Evolutionary conservation across 2,888 invertebrate species (phyloP).

Genomic region (Acleris laterana): DNA sequence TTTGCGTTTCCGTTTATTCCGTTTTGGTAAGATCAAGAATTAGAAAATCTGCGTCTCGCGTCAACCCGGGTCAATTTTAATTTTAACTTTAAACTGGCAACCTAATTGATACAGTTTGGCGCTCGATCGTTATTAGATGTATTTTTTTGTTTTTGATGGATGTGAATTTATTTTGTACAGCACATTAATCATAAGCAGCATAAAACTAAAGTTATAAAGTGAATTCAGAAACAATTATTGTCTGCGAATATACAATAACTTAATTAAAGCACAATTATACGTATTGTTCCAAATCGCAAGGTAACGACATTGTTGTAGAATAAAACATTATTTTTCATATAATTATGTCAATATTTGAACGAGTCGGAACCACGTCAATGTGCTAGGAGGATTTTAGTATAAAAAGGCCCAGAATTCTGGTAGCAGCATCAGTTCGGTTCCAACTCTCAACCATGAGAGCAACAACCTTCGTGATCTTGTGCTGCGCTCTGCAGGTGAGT

Average conservation of each 20-base stretch:
- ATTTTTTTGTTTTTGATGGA: no score
- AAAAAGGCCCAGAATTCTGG: slow-evolving; percentile 53
- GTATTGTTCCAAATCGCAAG: slow-evolving; percentile 61
- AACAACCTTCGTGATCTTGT: slow-evolving; percentile 76
- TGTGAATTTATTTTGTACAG: no score
- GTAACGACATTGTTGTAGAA: slow-evolving; percentile 54
- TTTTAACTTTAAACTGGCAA: no score
- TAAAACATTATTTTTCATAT: slow-evolving; percentile 51
- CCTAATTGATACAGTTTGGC: no score
- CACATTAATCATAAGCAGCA: no score
- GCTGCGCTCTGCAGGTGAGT: slow-evolving; percentile 77
- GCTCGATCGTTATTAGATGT: no score
- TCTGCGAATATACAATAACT: slow-evolving; percentile 46
- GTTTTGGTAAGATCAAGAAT: no score
- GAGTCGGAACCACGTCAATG: slow-evolving; percentile 45
- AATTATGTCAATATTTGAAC: slow-evolving; percentile 59
- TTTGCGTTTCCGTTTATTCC: no score
- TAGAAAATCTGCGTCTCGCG: no score
- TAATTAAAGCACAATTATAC: slow-evolving; percentile 57
- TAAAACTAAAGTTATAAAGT: no score
- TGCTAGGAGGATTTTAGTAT: slow-evolving; percentile 53
- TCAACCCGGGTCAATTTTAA: no score
- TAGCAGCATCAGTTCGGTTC: slow-evolving; percentile 70
- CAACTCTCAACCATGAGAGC: slow-evolving; percentile 79
- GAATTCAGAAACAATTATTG: no score